A percentile compares a stretch with the other conserved stretches of the same genome.
phyloP scores from a whole-genome alignment of 2,888 invertebrate genomes.

The Orthonychiurus folsomi region DNA sequence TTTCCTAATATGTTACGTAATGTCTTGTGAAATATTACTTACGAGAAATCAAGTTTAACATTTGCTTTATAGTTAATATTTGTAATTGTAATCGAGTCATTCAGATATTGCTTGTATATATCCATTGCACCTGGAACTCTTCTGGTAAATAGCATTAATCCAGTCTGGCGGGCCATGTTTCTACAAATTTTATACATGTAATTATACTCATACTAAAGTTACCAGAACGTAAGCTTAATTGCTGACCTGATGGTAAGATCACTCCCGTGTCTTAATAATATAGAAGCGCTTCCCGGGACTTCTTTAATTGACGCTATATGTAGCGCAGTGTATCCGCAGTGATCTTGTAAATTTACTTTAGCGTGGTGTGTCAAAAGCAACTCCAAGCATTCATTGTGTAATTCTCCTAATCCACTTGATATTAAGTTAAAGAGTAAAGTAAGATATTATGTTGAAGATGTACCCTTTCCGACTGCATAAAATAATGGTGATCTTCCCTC shows the following conservation, averaged over 20 bases:
- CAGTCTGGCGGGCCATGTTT: not conserved
- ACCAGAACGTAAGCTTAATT: not conserved
- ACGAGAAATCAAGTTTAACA: not conserved
- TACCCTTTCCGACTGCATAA: conserved; percentile 54
- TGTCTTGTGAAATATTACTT: too few relatives aligned
- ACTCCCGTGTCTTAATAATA: not conserved
- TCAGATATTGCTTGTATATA: not conserved
- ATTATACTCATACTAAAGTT: not conserved
- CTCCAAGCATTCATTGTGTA: not conserved
- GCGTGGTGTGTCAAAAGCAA: not conserved
- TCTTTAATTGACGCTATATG: not conserved
- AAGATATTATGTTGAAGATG: not conserved
- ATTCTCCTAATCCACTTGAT: too few relatives aligned
- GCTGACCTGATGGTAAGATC: not conserved
- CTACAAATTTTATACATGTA: not conserved
- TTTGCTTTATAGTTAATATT: not conserved
- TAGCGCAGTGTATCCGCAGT: not conserved
- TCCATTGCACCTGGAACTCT: not conserved
- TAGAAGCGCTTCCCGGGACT: not conserved
- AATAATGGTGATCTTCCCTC: conserved; percentile 72
- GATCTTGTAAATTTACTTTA: not conserved
- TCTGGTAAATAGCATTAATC: not conserved
- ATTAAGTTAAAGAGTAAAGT: too few relatives aligned
- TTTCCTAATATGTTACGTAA: not conserved
- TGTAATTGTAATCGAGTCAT: not conserved